Evolutionary conservation across 2,888 invertebrate genomes (phyloP), one percentile per base, ranked within the genome.

Genomic region (Pachliopta kotzebuea): DNA sequence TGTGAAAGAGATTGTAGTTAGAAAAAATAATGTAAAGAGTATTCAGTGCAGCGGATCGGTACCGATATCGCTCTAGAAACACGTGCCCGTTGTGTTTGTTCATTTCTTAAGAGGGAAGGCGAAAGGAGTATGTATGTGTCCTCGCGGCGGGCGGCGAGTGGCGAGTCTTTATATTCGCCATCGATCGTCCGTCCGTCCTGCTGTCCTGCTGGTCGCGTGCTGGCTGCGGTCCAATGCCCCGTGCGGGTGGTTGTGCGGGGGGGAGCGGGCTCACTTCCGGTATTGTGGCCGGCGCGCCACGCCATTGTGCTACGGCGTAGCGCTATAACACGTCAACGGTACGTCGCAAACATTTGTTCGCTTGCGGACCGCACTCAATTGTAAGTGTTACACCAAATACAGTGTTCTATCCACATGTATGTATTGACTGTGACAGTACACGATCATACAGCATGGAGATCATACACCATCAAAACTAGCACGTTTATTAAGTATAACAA

Each of bases 261-360:
- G n/a, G n/a, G n/a, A n/a, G n/a, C n/a, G n/a, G n/a, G 65, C 57
- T 50, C 63, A 60, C 57, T 56, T 68, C 69, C 71, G 68, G 70
- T 70, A 72, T 72, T 71, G 71, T 72, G 65, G 67, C 70, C 63
- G 65, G 68, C 64, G 24, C 65, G 66, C 63, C 63, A 67, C 67
- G 61, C 29, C 65, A 72, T 74, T 74, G 74, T 72, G 72, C 73
- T 75, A 70, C 75, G 69, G 20, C 68, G 71, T 67, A 71, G 71
- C 62, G 68, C 71, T 70, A 67, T 70, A 68, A 68, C 68, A 67
- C 70, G 62, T 54, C 58, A 29, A 54, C 53, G 50, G 14, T 29
- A 31, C 62, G 37, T 24, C 59, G 37, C 23, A 52, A 60, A 53
- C 53, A 58, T 42, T 57, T 26, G 63, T 37, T 54, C 4, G 53